phyloP scores from a whole-genome alignment of 2,888 invertebrate genomes.

The Zygaena filipendulae region DNA sequence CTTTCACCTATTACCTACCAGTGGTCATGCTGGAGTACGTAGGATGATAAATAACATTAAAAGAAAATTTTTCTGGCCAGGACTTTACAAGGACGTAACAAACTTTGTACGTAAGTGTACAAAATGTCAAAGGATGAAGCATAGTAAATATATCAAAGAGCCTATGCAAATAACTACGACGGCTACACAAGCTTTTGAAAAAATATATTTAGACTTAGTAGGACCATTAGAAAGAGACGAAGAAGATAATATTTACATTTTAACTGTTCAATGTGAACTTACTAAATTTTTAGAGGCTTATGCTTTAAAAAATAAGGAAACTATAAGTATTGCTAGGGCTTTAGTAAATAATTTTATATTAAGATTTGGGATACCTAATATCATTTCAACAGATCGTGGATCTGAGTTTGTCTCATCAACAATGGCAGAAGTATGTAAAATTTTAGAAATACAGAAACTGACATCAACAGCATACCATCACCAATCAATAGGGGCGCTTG shows the following conservation, averaged over 20 bases:
- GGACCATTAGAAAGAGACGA: constrained; percentile 14
- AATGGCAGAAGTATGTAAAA: constrained; percentile 12
- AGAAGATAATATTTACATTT: constrained; percentile 9
- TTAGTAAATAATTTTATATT: constrained; percentile 13
- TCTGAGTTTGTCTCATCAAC: constrained; percentile 6
- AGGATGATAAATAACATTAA: constrained; percentile 9
- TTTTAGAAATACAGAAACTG: constrained; percentile 12
- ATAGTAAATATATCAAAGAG: constrained; percentile 6
- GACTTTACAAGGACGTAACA: constrained; percentile 6
- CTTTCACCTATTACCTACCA: constrained; percentile 7
- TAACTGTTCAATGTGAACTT: constrained; percentile 11
- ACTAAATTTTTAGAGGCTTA: constrained; percentile 7
- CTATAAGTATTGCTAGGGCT: constrained; percentile 7
- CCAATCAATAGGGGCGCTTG: constrained; percentile 12
- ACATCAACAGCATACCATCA: constrained; percentile 14
- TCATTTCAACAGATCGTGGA: constrained; percentile 8
- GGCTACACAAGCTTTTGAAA: constrained; percentile 12
- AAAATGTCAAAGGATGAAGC: constrained; percentile 5
- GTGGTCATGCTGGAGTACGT: constrained; percentile 9
- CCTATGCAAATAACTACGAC: constrained; percentile 13
- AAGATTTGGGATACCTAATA: constrained; percentile 7
- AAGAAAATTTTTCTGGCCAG: constrained; percentile 7
- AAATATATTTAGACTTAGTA: constrained; percentile 14
- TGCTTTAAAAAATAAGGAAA: constrained; percentile 6
- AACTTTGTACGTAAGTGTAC: constrained; percentile 5